A percentile compares a stretch with the other conserved stretches of the same genome.
phyloP scores from a whole-genome alignment of 2,113 vertebrate genomes.

The Istiophorus platypterus region DNA sequence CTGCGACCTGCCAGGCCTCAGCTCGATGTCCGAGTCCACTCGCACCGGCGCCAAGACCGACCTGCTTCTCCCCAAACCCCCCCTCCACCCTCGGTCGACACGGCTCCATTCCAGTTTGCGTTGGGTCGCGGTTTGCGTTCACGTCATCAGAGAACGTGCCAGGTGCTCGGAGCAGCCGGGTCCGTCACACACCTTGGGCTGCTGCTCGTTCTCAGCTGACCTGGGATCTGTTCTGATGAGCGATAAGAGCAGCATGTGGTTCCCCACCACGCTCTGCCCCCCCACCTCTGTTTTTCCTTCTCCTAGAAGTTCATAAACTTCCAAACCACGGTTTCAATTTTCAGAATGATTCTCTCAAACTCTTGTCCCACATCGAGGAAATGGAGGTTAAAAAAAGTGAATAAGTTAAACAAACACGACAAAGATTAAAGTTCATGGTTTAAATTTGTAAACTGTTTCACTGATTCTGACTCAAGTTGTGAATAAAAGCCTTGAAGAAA shows the following conservation, averaged over 20 bases:
- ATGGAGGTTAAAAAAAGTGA: no score
- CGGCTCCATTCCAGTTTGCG: no score
- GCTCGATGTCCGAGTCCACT: conserved; percentile 24
- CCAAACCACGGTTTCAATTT: no score
- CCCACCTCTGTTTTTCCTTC: background rate
- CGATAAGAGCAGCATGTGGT: background rate
- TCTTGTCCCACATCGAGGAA: no score
- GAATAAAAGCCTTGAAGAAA: no score
- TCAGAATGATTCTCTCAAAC: no score
- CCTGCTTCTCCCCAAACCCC: background rate
- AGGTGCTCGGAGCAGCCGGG: background rate
- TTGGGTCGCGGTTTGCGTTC: conserved; percentile 25
- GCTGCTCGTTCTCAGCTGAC: conserved; percentile 3
- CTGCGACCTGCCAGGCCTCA: conserved; percentile 26
- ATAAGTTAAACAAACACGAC: no score
- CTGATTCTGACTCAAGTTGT: no score
- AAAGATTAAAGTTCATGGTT: no score
- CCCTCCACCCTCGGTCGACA: no score
- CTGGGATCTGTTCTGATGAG: conserved; percentile 22
- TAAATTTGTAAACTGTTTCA: no score
- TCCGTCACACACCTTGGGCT: background rate
- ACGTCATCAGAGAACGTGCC: conserved; percentile 18
- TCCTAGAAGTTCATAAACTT: no score
- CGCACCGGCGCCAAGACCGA: conserved; percentile 1
- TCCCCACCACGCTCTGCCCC: conserved; percentile 20